Evolutionary conservation across 2,888 invertebrate species (phyloP).

Genomic region (Chrysolina americana): DNA sequence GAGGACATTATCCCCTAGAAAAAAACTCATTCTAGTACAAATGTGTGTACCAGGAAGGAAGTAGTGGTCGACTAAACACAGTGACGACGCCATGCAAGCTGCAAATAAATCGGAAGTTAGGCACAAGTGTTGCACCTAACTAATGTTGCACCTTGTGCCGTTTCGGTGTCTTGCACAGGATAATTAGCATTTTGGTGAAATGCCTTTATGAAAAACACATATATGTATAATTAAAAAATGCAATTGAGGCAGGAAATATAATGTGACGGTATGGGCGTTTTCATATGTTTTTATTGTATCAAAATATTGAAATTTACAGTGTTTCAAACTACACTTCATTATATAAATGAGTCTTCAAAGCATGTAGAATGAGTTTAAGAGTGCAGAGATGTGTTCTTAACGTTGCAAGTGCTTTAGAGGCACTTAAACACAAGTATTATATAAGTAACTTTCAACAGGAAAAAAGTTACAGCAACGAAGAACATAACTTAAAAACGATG

Average conservation of each 20-base stretch:
- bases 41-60: constrained; percentile 48
- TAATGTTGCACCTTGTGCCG: constrained; percentile 56
- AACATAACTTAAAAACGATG: no score
- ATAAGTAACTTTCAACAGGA: no score
- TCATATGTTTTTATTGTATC: no score
- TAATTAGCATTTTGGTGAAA: constrained; percentile 42
- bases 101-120: constrained; percentile 49
- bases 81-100: constrained; percentile 50
- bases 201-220: constrained; percentile 30
- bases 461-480: no score
- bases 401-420: no score
- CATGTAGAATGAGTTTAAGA: no score
- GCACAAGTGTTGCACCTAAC: constrained; percentile 40
- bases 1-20: not conserved
- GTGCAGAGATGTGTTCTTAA: no score
- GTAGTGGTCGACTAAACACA: constrained; percentile 49
- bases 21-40: constrained; percentile 3
- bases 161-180: constrained; percentile 47
- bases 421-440: no score
- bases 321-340: no score
- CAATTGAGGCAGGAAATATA: not conserved
- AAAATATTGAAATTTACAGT: no score
- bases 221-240: not conserved
- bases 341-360: no score
- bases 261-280: no score